phyloP scores from a whole-genome alignment of 2,888 invertebrate species.

The Aradus depressus region DNA sequence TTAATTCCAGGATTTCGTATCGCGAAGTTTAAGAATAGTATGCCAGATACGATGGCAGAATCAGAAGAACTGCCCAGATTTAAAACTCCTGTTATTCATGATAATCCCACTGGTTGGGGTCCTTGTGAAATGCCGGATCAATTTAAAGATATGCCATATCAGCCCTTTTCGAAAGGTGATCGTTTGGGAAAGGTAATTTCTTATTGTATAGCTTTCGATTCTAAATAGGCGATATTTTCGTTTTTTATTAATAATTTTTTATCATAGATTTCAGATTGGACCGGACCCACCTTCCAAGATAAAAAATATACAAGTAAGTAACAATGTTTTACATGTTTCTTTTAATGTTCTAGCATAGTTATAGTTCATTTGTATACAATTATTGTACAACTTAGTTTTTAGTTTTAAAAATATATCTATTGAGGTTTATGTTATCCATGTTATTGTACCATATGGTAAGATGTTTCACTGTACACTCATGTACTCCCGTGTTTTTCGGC shows the following conservation, averaged over 20 bases:
- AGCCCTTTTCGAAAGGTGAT: constrained; percentile 97
- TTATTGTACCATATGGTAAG: too few species aligned
- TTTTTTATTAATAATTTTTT: constrained; percentile 13
- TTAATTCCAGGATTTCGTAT: too few species aligned
- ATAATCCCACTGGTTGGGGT: constrained; percentile 91
- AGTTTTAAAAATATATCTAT: too few species aligned
- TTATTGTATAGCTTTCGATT: background rate
- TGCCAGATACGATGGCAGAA: too few species aligned
- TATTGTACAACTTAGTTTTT: too few species aligned
- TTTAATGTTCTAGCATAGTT: constrained; percentile 3
- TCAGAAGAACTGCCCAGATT: constrained; percentile 39
- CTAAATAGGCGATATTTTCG: background rate
- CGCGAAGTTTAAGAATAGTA: too few species aligned
- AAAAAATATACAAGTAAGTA: constrained; percentile 81
- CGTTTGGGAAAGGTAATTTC: constrained; percentile 80
- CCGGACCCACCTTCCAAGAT: constrained; percentile 81
- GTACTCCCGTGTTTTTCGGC: too few species aligned
- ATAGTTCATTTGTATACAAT: background rate
- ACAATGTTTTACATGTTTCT: too few species aligned
- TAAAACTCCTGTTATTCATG: constrained; percentile 61
- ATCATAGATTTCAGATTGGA: constrained; percentile 84
- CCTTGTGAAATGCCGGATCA: constrained; percentile 89
- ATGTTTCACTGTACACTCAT: too few species aligned
- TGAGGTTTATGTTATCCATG: too few species aligned
- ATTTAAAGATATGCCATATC: constrained; percentile 94